Evolutionary conservation across 2,113 vertebrate genomes (phyloP), one percentile per base, ranked within the genome.

Genomic region (Bufo gargarizans): DNA sequence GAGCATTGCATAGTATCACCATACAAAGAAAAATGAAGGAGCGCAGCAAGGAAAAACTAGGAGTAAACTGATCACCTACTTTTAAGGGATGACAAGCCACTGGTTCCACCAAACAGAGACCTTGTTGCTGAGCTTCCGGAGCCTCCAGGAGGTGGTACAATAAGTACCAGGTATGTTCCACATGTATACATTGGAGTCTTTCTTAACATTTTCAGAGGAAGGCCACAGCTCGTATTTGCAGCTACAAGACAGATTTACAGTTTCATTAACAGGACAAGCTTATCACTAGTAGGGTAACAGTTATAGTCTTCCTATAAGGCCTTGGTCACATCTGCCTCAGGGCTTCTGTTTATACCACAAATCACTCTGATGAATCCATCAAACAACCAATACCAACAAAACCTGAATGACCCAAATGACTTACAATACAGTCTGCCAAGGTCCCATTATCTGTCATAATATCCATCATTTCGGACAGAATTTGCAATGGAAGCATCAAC

Each of bases 91-190:
- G 98, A 99, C 89, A 99, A 93, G 90, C 97, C 97, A 90, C 97
- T 98, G 86, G 96, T 97, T 58, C 98, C 98, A 76, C 98, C 98
- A 53, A 99, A 99, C 33, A 99, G 95, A 0, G 98, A 99, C 58
- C 98, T 97, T 0, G 98, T 99, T 67, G 98, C 97, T n/a, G 98
- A 99, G 90, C 97, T 98, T 89, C 97, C 97, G 45, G 98, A 97
- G 0, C 98, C 97, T 55, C 98, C 98, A 0, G 98, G 98, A 50
- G 98, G 96, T 0, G 98, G 97, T n/a, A 97, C 97, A 91, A 99
- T 90, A 97, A 99, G 98, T 90, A 99, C 98, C 91, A 99, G 90
- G 90, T 97, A 99, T 0, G 97, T 99, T 67, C 98, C 98, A 89
- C 98, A 99, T 0, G 98, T 97, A 83, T 99, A 99, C 91, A 99